Percentiles rank a stretch among this genome's conserved stretches.
phyloP scores from a whole-genome alignment of 2,797 vertebrate species.

The Anguilla obscura region DNA sequence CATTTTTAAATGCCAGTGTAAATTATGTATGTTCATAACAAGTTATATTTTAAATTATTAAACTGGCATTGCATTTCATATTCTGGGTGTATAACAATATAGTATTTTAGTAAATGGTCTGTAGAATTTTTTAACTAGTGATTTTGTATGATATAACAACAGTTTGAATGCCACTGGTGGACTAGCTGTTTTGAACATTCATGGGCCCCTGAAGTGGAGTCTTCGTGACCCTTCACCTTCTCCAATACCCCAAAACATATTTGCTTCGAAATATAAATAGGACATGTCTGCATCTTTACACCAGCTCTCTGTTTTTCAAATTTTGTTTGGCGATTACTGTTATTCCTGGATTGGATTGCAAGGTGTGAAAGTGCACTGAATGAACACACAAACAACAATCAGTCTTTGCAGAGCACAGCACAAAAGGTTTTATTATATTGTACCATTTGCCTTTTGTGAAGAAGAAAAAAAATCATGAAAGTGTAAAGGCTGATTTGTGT shows the following conservation, averaged over 20 bases:
- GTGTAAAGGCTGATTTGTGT: background rate
- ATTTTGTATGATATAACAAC: background rate
- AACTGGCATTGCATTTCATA: background rate
- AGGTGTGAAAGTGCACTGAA: background rate
- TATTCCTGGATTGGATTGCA: constrained; percentile 38
- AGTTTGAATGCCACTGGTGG: background rate
- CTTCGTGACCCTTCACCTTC: background rate
- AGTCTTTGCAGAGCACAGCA: constrained; percentile 8
- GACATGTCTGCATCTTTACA: background rate
- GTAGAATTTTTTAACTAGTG: background rate
- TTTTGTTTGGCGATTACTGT: constrained; percentile 54
- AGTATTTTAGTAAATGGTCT: background rate
- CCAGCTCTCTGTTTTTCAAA: constrained; percentile 31
- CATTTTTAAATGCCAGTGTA: background rate
- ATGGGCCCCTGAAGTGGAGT: background rate
- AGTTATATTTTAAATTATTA: background rate
- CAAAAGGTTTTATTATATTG: constrained; percentile 30
- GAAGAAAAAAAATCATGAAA: background rate
- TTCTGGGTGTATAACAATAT: background rate
- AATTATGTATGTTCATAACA: background rate
- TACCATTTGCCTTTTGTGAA: background rate
- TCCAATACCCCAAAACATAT: background rate
- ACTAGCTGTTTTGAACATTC: background rate
- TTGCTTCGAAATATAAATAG: background rate
- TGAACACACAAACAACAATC: background rate